Evolutionary conservation across 2,888 invertebrate genomes (phyloP), one percentile per base, ranked within the genome.

Genomic region (Platycheirus albimanus): DNA sequence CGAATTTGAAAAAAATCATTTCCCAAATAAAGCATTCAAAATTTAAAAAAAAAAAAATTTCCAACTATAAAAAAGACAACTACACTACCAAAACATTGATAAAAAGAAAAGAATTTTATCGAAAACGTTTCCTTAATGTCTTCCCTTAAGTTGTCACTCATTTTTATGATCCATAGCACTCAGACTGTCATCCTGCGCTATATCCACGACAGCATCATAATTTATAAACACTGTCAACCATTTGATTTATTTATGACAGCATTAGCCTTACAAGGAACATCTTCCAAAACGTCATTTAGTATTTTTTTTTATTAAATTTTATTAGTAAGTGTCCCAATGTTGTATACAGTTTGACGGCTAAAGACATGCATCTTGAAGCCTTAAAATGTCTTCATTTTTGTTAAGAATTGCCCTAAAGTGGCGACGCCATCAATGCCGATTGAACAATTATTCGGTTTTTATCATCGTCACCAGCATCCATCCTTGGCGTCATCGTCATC

Each of bases 181-280:
- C 56, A 58, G 52, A 47, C 45, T 63, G 20, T 10, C 17, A 19
- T 19, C 8, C 0, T 19, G 6, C 41, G n/a, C n/a, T n/a, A n/a
- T 11, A 0, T 2, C 51, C 15, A 11, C 51, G 2, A n/a, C 30
- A 30, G 7, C 52, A 30, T 52, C 30, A 45, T 30, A 28, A 30
- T 49, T 54, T 49, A 56, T 49, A 70, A 54, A 51, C 4, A 38
- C 69, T 72, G 72, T 72, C 72, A 67, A 51, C 67, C 20, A 69
- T 83, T 83, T 83, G 78, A 83, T 83, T 83, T 83, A 83, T 78
- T 83, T 78, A 81, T 66, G 71, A 77, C 66, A 28, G 41, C 72
- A 76, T 67, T 78, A 72, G 83, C 43, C 63, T 11, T 51, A 54
- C 72, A 78, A 54, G 63, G 52, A 15, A 51, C 49, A 43, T 13